Evolutionary conservation across 2,797 vertebrate genomes (phyloP).

Genomic region (Manis pentadactyla): DNA sequence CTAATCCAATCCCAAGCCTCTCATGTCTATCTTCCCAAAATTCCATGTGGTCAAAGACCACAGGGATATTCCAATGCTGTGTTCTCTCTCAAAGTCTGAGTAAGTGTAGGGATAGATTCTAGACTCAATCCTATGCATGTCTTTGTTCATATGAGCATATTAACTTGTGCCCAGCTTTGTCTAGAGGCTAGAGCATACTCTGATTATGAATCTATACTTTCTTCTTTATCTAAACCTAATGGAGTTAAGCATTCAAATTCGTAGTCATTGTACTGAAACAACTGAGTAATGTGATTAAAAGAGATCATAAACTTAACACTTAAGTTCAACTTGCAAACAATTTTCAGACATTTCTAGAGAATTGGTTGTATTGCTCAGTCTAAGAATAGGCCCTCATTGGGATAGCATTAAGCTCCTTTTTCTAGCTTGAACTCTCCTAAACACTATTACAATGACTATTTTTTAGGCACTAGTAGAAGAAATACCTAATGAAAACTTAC

Average conservation of each 20-base stretch:
- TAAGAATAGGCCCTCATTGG: neutral
- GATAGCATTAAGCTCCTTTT: neutral
- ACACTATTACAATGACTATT: neutral
- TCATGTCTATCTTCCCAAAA: neutral
- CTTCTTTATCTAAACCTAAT: neutral
- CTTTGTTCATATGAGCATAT: neutral
- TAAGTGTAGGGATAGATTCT: neutral
- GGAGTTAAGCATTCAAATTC: neutral
- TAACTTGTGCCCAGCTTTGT: neutral
- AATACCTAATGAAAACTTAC: slow-evolving; percentile 39
- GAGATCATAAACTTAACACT: neutral
- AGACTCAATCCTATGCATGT: neutral
- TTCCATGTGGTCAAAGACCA: neutral
- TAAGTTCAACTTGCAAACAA: neutral
- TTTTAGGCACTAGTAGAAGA: neutral
- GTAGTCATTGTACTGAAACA: neutral
- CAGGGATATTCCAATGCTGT: neutral
- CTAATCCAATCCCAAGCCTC: neutral
- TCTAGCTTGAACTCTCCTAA: neutral
- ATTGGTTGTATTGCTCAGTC: neutral
- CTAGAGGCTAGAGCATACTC: neutral
- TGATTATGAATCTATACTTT: neutral
- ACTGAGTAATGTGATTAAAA: neutral
- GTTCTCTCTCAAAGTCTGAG: neutral
- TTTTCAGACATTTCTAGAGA: neutral